Base-by-base conservation (phyloP, 2,113 vertebrate species). In the Pseudorhombus dupliciocellatus region DNA sequence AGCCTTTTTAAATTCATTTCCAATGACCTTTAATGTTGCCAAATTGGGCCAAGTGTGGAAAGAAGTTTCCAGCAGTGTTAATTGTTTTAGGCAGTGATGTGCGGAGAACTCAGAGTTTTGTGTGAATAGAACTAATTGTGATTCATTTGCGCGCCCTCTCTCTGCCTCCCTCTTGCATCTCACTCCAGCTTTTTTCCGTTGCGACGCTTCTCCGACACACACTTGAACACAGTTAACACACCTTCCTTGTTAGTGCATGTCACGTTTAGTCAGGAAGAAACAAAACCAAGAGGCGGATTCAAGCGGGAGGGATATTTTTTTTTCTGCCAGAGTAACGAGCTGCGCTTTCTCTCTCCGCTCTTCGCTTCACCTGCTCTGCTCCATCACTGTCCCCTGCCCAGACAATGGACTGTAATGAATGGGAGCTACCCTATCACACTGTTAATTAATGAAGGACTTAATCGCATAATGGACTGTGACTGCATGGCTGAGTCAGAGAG, bases 1-100 rank as follows among this genome's bases (percentile, higher is more conserved):
- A 91, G 88, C 81, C 71, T 70, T 82, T 91, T 90, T 88, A 90
- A 92, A 92, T 93, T 93, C 78, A 92, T 92, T 93, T 92, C 84
- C 91, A 91, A 67, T 94, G 92, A 94, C 93, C 93, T 94, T 94
- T 93, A 66, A 90, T 94, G 89, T 89, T 76, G 66, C 88, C 84
- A 84, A 87, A 89, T 89, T 89, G 77, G 80, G 87, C 78, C 81
- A 78, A 85, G 85, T 85, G 81, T 79, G 79, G 84, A 80, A 71
- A 86, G 84, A 91, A 88, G 86, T 88, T 92, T 88, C 83, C 88
- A 91, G 78, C 72, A 28, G 73, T 86, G 87, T 88, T 94, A 93
- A 93, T 93, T 93, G 92, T 93, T 93, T 92, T 90, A 90, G 88
- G 80, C 83, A 82, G 73, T 72, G 87, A 90, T 90, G 89, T 92